phyloP scores from a whole-genome alignment of 2,888 invertebrate genomes.

The Drosophila tanythrix region DNA sequence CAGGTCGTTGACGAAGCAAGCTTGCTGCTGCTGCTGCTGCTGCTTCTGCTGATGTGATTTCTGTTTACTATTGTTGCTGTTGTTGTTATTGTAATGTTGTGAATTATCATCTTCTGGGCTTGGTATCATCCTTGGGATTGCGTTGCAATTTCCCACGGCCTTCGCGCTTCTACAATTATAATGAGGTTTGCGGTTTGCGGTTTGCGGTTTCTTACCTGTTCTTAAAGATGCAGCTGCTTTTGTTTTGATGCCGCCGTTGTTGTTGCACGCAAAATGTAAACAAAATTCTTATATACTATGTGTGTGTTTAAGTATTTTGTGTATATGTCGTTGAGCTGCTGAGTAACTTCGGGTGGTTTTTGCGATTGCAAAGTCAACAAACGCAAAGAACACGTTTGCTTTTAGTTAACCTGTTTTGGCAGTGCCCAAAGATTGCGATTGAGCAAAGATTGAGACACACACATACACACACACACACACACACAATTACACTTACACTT shows the following conservation, averaged over 20 bases:
- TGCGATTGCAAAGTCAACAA: conserved; percentile 75
- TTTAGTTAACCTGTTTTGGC: conserved; percentile 76
- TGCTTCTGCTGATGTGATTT: conserved; percentile 15
- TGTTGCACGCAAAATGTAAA: conserved; percentile 46
- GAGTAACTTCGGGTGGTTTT: conserved; percentile 63
- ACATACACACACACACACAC: conserved; percentile 22
- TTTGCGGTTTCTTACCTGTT: conserved; percentile 54
- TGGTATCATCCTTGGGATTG: conserved; percentile 64
- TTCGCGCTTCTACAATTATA: conserved; percentile 44
- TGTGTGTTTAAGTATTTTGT: conserved; percentile 12
- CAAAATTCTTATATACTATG: conserved; percentile 44
- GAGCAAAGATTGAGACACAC: conserved; percentile 76
- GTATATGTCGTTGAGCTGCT: conserved; percentile 31
- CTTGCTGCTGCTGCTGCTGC: conserved; percentile 25
- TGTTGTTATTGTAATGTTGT: conserved; percentile 41
- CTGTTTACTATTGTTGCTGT: conserved; percentile 8
- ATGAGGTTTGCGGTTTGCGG: conserved; percentile 18
- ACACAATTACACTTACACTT: conserved; percentile 4
- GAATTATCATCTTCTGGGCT: conserved; percentile 46
- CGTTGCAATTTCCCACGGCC: conserved; percentile 44
- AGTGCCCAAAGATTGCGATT: conserved; percentile 78
- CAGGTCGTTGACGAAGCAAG: conserved; percentile 73
- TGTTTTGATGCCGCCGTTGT: conserved; percentile 15
- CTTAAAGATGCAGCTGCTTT: conserved; percentile 46
- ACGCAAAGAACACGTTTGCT: conserved; percentile 76